phyloP scores from a whole-genome alignment of 2,113 vertebrate genomes.

The Sphyrna mokarran region DNA sequence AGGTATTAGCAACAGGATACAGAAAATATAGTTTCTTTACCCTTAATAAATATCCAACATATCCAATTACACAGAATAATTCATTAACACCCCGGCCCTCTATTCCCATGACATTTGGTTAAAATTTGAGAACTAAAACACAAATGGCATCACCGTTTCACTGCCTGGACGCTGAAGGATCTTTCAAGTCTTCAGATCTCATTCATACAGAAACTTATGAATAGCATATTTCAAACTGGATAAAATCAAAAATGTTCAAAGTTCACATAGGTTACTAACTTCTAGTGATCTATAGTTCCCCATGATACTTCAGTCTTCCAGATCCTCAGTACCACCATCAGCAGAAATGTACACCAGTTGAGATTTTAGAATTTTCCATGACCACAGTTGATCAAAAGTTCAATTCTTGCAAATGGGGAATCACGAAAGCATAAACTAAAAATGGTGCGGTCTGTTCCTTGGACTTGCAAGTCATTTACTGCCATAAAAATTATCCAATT shows the following conservation, averaged over 20 bases:
- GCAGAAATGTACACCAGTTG: background rate
- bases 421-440: background rate
- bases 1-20: background rate
- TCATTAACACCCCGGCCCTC: background rate
- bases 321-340: background rate
- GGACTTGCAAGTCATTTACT: background rate
- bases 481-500: background rate
- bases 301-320: background rate
- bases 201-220: background rate
- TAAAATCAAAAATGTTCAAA: background rate
- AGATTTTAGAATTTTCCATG: background rate
- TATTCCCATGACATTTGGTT: background rate
- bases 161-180: background rate
- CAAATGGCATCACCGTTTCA: background rate
- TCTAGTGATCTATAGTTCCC: background rate
- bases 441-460: no score
- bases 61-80: background rate
- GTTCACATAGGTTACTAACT: background rate
- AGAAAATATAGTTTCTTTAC: background rate
- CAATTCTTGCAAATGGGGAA: background rate
- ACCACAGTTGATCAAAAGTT: background rate
- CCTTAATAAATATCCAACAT: background rate
- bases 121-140: background rate
- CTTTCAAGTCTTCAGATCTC: background rate
- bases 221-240: background rate